Conservation (phyloP, 2,797 vertebrate genomes). For the Allenopithecus nigroviridis region DNA sequence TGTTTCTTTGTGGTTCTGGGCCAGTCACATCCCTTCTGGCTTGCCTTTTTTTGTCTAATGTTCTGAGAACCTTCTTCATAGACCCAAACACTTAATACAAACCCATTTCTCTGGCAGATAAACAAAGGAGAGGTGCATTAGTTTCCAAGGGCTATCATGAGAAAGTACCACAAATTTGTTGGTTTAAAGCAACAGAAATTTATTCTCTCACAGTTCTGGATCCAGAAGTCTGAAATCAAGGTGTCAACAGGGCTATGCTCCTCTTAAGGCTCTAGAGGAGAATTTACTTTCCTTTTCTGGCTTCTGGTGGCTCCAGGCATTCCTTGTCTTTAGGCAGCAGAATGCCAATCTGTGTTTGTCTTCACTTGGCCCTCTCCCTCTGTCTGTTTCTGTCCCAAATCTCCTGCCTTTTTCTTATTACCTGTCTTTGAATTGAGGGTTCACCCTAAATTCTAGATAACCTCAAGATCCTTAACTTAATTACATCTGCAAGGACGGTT, state of each 20-base stretch:
- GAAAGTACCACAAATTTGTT: background rate
- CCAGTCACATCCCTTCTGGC: background rate
- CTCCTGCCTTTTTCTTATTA: background rate
- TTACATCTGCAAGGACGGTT: background rate
- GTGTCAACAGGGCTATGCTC: fast-evolving
- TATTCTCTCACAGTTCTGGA: background rate
- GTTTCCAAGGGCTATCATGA: background rate
- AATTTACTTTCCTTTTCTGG: background rate
- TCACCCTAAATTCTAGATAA: constrained; percentile 31
- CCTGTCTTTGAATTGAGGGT: background rate
- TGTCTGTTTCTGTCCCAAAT: background rate
- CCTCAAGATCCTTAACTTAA: background rate
- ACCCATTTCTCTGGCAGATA: background rate
- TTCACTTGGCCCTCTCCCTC: background rate
- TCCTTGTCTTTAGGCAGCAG: background rate
- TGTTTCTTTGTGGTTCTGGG: background rate
- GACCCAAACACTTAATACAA: background rate
- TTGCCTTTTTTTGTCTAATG: background rate
- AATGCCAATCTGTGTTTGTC: background rate
- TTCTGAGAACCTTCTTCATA: background rate
- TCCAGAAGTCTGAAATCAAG: background rate
- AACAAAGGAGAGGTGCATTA: background rate
- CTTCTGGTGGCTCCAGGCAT: background rate
- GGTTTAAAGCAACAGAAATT: background rate
- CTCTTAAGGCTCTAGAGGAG: background rate